Evolutionary conservation across 2,888 invertebrate species (phyloP).

Genomic region (Acanthosoma haemorrhoidale): DNA sequence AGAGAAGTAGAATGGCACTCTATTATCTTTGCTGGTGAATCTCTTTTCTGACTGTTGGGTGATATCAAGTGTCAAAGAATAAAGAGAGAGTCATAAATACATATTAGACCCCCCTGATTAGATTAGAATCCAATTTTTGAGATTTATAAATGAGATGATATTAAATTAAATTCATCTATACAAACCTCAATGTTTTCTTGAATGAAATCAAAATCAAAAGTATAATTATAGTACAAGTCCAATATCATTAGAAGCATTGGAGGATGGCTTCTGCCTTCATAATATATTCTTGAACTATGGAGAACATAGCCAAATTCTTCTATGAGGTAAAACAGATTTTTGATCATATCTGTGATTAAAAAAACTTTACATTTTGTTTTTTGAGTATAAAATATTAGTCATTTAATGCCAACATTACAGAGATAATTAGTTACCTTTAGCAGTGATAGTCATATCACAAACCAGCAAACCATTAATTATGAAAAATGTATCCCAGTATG

Average conservation of each 20-base stretch:
- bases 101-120: too few species aligned
- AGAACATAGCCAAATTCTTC: slow-evolving; percentile 65
- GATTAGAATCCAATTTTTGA: too few species aligned
- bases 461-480: slow-evolving; percentile 70
- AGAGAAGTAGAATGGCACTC: too few species aligned
- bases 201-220: slow-evolving; percentile 60
- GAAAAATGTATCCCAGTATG: slow-evolving; percentile 89
- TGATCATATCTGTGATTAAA: slow-evolving; percentile 60
- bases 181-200: slow-evolving; percentile 51
- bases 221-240: slow-evolving; percentile 58
- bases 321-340: slow-evolving; percentile 67
- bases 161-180: neutral
- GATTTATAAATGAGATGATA: too few species aligned
- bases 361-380: neutral
- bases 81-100: too few species aligned
- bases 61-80: too few species aligned
- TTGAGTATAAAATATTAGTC: too few species aligned
- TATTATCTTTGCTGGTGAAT: too few species aligned
- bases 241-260: slow-evolving; percentile 69
- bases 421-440: slow-evolving; percentile 39
- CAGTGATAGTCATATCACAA: slow-evolving; percentile 64
- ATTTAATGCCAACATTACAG: too few species aligned
- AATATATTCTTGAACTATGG: slow-evolving; percentile 78
- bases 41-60: too few species aligned
- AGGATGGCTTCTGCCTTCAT: slow-evolving; percentile 63